phyloP scores from a whole-genome alignment of 1,140 invertebrate genomes.

The Hycleus cichorii region DNA sequence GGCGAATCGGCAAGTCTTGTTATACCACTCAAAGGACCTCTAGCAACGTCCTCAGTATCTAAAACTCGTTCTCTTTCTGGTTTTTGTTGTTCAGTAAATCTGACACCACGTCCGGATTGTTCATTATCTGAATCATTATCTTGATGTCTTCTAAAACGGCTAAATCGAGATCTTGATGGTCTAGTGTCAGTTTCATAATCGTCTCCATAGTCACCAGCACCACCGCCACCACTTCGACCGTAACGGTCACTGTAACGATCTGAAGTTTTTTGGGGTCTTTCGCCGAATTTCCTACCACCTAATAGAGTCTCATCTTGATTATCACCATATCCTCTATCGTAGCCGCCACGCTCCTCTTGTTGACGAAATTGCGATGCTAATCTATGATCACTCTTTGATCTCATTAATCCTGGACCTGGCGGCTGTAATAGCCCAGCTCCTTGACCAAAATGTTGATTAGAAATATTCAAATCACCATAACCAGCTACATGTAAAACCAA shows the following conservation, averaged over 20 bases:
- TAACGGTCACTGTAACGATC: slow-evolving; percentile 42
- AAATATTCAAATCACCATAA: slow-evolving; percentile 81
- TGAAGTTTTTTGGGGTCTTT: slow-evolving; percentile 45
- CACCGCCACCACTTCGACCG: slow-evolving; percentile 44
- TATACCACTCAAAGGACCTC: slow-evolving; percentile 84
- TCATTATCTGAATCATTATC: slow-evolving; percentile 65
- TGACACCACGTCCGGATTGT: slow-evolving; percentile 45
- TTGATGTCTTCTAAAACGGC: slow-evolving; percentile 51
- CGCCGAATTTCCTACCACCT: slow-evolving; percentile 65
- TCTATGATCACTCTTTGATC: slow-evolving; percentile 89
- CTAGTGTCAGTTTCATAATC: slow-evolving; percentile 53
- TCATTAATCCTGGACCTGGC: slow-evolving; percentile 67
- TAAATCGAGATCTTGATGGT: slow-evolving; percentile 56
- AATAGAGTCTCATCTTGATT: slow-evolving; percentile 52
- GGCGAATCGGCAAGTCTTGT: slow-evolving; percentile 82
- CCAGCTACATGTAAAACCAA: slow-evolving; percentile 75
- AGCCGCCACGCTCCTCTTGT: slow-evolving; percentile 62
- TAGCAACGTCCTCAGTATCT: slow-evolving; percentile 82
- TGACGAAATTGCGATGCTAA: slow-evolving; percentile 82
- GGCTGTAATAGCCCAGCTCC: slow-evolving; percentile 42
- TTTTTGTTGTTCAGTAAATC: slow-evolving; percentile 51
- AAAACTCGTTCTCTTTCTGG: slow-evolving; percentile 71
- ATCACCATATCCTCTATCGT: slow-evolving; percentile 35
- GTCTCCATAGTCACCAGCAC: slow-evolving; percentile 50
- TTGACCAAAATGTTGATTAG: slow-evolving; percentile 47